Base-by-base conservation (phyloP, 2,888 invertebrate genomes). In the Phaonia tiefii region DNA sequence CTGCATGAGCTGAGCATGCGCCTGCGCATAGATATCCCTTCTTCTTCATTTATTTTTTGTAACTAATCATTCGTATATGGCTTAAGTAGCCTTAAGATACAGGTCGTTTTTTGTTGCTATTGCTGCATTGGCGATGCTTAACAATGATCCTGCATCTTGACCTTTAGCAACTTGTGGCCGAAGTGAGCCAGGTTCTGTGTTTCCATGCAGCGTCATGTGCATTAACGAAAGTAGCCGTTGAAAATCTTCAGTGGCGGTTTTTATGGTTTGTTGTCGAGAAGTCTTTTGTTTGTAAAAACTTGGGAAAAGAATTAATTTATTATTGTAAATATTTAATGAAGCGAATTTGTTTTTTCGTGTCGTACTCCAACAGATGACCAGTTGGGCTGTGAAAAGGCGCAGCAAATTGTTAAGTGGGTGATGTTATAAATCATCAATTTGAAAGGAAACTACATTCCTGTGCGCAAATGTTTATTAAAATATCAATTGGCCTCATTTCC, bases 381-480 rank as follows among this genome's bases (percentile, higher is more conserved):
- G 56, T 83, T 72, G 67, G 22, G 20, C 73, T 83, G 56, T 70
- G 81, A 84, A 81, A 71, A 83, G 84, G 82, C 84, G 86, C 69
- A 83, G 83, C 86, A 75, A 89, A 89, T 89, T 81, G 66, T 83
- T 87, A 89, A 89, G 83, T 86, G 85, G 85, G 77, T 84, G 82
- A 83, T 81, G 85, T 85, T 85, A 89, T 89, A 84, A 85, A 85
- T 85, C 79, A 72, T 39, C n/a, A 17, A 66, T n/a, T n/a, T n/a
- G n/a, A n/a, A n/a, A n/a, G n/a, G n/a, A n/a, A n/a, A n/a, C n/a
- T n/a, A n/a, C n/a, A n/a, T n/a, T n/a, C n/a, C n/a, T n/a, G n/a
- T n/a, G n/a, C n/a, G n/a, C n/a, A n/a, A n/a, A n/a, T n/a, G n/a
- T n/a, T n/a, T n/a, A n/a, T n/a, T n/a, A n/a, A n/a, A n/a, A n/a